Percentiles rank a stretch among this genome's conserved stretches.
phyloP scores from a whole-genome alignment of 2,113 vertebrate genomes.

The Dunckerocampus dactyliophorus region DNA sequence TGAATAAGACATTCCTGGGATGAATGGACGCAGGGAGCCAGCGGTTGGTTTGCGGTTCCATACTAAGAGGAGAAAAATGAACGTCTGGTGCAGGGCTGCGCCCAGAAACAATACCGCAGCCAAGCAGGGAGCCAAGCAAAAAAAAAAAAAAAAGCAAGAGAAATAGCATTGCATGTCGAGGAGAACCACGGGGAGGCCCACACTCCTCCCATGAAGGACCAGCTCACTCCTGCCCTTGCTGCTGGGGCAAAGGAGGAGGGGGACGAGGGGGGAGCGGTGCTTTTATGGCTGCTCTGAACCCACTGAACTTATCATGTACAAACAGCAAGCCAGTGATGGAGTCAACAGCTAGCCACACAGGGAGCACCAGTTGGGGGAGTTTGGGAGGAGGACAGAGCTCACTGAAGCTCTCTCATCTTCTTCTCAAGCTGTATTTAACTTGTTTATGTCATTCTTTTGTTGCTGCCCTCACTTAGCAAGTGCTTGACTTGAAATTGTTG shows the following conservation, averaged over 20 bases:
- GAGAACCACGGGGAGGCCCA: conserved; percentile 37
- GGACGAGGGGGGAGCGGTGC: conserved; percentile 42
- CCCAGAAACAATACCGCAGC: conserved; percentile 53
- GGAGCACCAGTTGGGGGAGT: conserved; percentile 12
- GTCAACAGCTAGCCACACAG: conserved; percentile 33
- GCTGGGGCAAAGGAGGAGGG: conserved; percentile 18
- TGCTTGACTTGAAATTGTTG: too few relatives aligned
- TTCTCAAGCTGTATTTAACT: background rate
- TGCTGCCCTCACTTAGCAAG: too few relatives aligned
- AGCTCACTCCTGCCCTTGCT: conserved; percentile 40
- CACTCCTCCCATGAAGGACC: conserved; percentile 31
- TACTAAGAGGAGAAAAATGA: conserved; percentile 73
- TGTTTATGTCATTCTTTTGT: too few relatives aligned
- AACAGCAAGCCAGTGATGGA: conserved; percentile 44
- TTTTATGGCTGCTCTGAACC: conserved; percentile 60
- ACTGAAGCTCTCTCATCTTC: background rate
- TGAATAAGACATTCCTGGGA: conserved; percentile 68
- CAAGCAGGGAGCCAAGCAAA: conserved; percentile 29
- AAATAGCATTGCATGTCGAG: conserved; percentile 16
- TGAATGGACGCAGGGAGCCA: conserved; percentile 50
- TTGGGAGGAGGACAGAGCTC: background rate
- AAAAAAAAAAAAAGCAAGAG: background rate
- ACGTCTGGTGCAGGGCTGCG: conserved; percentile 62
- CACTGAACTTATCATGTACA: conserved; percentile 56
- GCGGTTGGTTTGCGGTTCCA: conserved; percentile 69